Conservation (phyloP, 2,113 vertebrate species). For the Lepus timidus region DNA sequence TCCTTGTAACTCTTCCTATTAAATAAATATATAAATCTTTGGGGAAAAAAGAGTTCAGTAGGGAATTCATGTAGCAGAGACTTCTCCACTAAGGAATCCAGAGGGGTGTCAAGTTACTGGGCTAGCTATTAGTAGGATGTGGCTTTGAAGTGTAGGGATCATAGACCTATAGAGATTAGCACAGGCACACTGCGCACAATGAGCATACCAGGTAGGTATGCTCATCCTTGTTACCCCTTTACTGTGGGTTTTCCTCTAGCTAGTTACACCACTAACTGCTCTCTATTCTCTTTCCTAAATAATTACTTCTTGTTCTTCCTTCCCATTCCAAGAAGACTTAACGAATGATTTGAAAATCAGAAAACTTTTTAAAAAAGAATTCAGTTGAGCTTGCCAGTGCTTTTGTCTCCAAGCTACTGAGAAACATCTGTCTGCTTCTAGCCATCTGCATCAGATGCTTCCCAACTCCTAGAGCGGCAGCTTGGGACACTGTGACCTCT, state of each 20-base stretch:
- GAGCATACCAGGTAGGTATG: neutral
- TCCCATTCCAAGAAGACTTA: neutral
- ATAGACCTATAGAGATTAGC: neutral
- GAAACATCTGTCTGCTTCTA: neutral
- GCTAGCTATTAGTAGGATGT: no score
- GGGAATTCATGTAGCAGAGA: neutral
- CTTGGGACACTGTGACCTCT: neutral
- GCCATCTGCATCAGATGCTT: neutral
- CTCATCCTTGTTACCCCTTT: neutral
- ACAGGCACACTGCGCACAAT: neutral
- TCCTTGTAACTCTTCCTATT: no score
- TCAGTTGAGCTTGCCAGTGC: neutral
- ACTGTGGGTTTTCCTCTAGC: fast-evolving
- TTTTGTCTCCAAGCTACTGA: neutral
- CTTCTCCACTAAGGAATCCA: neutral
- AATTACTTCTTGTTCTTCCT: neutral
- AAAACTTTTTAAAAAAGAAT: neutral
- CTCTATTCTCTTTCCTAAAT: neutral
- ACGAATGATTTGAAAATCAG: neutral
- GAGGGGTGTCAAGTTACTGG: neutral
- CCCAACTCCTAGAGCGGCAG: neutral
- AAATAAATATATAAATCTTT: no score
- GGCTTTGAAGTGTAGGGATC: neutral
- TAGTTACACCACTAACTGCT: neutral
- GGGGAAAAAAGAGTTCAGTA: neutral